A percentile compares a stretch with the other conserved stretches of the same genome.
phyloP scores from a whole-genome alignment of 1,140 invertebrate species.

The Pseudomyrmex concolor region DNA sequence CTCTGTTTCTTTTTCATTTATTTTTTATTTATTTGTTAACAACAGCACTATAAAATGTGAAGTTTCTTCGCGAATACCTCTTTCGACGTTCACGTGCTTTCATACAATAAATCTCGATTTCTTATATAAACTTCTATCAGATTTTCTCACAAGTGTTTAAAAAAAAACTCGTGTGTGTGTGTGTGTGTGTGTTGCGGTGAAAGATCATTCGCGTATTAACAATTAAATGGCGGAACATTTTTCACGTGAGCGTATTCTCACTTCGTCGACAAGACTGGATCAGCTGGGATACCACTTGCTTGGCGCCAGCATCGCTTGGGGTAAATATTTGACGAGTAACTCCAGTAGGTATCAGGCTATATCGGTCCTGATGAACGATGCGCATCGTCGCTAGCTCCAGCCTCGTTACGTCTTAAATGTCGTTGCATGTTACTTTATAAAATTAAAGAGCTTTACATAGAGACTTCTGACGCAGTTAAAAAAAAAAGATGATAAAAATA shows the following conservation, averaged over 20 bases:
- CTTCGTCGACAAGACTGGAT: slow-evolving; percentile 28
- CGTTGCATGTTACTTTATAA: slow-evolving; percentile 67
- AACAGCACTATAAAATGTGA: neutral
- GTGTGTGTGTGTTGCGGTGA: neutral
- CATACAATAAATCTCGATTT: slow-evolving; percentile 30
- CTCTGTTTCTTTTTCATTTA: neutral
- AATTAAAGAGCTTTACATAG: slow-evolving; percentile 62
- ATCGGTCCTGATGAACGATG: slow-evolving; percentile 71
- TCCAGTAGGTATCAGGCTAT: slow-evolving; percentile 65
- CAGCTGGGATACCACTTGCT: slow-evolving; percentile 53
- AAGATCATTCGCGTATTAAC: slow-evolving; percentile 21
- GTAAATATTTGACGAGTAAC: slow-evolving; percentile 78
- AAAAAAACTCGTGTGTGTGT: neutral
- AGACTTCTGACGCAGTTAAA: neutral
- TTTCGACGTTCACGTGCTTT: neutral
- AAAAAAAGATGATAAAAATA: neutral
- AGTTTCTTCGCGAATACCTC: neutral
- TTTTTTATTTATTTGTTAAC: slow-evolving; percentile 26
- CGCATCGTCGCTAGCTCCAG: slow-evolving; percentile 51
- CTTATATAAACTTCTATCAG: slow-evolving; percentile 1
- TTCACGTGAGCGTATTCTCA: slow-evolving; percentile 39
- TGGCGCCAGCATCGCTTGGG: slow-evolving; percentile 63
- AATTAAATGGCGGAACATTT: slow-evolving; percentile 51
- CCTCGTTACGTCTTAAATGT: slow-evolving; percentile 55
- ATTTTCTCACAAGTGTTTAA: slow-evolving; percentile 33